Evolutionary conservation across 2,113 vertebrate species (phyloP), one percentile per base, ranked within the genome.

Genomic region (Alexandromys fortis): DNA sequence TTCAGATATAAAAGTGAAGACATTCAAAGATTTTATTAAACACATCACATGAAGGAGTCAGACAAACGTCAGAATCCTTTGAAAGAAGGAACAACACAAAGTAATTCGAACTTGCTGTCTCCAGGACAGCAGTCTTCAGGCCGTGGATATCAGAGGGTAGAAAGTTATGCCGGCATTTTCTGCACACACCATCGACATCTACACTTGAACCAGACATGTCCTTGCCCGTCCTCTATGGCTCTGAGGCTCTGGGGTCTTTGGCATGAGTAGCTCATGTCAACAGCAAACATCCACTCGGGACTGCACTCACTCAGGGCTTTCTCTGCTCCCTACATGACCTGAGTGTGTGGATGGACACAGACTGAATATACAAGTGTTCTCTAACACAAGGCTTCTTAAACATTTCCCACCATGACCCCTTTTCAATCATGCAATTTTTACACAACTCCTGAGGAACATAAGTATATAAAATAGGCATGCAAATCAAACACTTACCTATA

Each of bases 1-100:
- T 91, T 83, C n/a, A 92, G 63, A 67, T 67, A 61, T 58, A 73
- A 94, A 96, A 85, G 91, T 87, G 81, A 97, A 55, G 1, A 26
- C 58, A 52, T 24, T 19, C 61, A 77, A 81, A 67, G 35, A 68
- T 78, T 58, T 35, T 73, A 85, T 45, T 45, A 77, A 95, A 90
- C 5, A 33, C 7, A 58, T 78, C 68, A 63, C 82, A 87, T 38
- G 11, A 93, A 90, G 21, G 70, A 95, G 65, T 8, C 11, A 49
- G 88, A n/a, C 7, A 92, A 61, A 73, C 72, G 61, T 82, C 49
- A 17, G 35, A 86, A 93, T 2, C 49, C 45, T 92, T 95, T 58
- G 61, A 90, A 90, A 72, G 61, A 90, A 92, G 42, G 61, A 38
- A 55, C 42, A n/a, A 55, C 35, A 83, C 67, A 24, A 13, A 81